Percentiles rank a stretch among this genome's conserved stretches.
Conservation (phyloP, 2,888 invertebrate genomes). For the Epistrophella euchroma region DNA sequence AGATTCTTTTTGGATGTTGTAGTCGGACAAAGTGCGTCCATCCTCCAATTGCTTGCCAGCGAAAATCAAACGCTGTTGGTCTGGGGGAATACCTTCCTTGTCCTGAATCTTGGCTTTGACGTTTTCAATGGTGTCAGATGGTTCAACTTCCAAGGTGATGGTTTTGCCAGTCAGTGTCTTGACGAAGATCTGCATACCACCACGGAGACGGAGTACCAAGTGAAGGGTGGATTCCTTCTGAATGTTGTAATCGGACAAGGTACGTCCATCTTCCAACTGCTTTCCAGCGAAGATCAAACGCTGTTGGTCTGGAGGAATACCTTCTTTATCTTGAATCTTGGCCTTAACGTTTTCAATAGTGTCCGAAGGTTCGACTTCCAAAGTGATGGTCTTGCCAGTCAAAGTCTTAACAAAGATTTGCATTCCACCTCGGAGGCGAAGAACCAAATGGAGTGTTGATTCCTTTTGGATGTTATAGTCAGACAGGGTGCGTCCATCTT, state of each 20-base stretch:
- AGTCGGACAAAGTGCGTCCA: slow-evolving; percentile 92
- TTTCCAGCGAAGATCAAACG: slow-evolving; percentile 88
- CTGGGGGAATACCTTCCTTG: slow-evolving; percentile 81
- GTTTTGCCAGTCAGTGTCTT: slow-evolving; percentile 81
- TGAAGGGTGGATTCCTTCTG: slow-evolving; percentile 91
- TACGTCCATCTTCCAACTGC: slow-evolving; percentile 94
- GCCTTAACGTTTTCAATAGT: slow-evolving; percentile 77
- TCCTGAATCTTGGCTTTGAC: slow-evolving; percentile 81
- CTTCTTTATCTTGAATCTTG: slow-evolving; percentile 79
- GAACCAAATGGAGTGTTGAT: slow-evolving; percentile 77
- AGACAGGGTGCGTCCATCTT: slow-evolving; percentile 77
- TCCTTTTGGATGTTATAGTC: slow-evolving; percentile 78
- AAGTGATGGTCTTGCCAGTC: slow-evolving; percentile 79
- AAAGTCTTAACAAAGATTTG: slow-evolving; percentile 79
- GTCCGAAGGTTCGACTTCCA: slow-evolving; percentile 78
- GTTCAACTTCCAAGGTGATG: slow-evolving; percentile 80
- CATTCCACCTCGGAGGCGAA: slow-evolving; percentile 88
- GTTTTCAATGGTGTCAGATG: slow-evolving; percentile 80
- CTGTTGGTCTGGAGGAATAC: slow-evolving; percentile 79
- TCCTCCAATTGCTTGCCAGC: slow-evolving; percentile 87
- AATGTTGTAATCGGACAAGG: slow-evolving; percentile 85
- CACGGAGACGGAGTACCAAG: slow-evolving; percentile 78
- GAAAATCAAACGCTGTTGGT: slow-evolving; percentile 81
- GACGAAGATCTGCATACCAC: slow-evolving; percentile 81
- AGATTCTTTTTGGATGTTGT: slow-evolving; percentile 80